phyloP scores from a whole-genome alignment of 2,888 invertebrate species.

The Acholoe squamosa region DNA sequence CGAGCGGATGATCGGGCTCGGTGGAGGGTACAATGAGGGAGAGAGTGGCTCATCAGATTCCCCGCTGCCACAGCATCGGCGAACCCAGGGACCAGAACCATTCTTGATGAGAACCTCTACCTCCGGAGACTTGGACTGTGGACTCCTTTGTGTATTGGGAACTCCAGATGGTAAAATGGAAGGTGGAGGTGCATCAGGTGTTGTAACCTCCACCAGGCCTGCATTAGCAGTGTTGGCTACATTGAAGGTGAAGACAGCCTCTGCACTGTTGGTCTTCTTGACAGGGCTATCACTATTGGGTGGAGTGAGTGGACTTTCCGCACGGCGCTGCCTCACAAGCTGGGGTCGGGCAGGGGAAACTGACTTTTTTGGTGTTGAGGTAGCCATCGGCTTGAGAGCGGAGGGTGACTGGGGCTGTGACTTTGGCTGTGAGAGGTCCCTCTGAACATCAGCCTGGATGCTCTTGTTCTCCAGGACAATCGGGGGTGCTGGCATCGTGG shows the following conservation, averaged over 20 bases:
- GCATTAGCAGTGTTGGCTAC: conserved; percentile 36
- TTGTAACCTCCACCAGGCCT: conserved; percentile 27
- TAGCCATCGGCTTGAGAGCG: background rate
- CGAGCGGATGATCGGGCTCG: conserved; percentile 67
- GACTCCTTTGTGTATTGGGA: background rate
- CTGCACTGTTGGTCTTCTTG: conserved; percentile 40
- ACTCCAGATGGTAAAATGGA: background rate
- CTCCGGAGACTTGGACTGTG: background rate
- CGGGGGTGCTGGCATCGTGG: background rate
- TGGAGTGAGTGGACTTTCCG: conserved; percentile 20
- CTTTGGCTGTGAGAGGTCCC: background rate
- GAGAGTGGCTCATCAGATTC: background rate
- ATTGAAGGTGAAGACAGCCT: conserved; percentile 57
- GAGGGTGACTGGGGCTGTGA: background rate
- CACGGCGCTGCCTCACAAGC: conserved; percentile 39
- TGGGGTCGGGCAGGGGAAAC: background rate
- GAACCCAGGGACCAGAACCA: conserved; percentile 18
- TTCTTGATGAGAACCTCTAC: background rate
- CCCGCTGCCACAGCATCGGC: background rate
- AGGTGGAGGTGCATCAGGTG: background rate
- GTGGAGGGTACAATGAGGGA: conserved; percentile 60
- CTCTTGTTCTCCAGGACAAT: conserved; percentile 51
- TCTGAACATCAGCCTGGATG: conserved; percentile 5
- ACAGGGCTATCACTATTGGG: background rate
- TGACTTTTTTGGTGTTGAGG: background rate